These are phyloP conservation scores for Rachycentron canadum DNA, from an alignment of 2,797 vertebrate species.

Conservation along the genomic window DNA sequence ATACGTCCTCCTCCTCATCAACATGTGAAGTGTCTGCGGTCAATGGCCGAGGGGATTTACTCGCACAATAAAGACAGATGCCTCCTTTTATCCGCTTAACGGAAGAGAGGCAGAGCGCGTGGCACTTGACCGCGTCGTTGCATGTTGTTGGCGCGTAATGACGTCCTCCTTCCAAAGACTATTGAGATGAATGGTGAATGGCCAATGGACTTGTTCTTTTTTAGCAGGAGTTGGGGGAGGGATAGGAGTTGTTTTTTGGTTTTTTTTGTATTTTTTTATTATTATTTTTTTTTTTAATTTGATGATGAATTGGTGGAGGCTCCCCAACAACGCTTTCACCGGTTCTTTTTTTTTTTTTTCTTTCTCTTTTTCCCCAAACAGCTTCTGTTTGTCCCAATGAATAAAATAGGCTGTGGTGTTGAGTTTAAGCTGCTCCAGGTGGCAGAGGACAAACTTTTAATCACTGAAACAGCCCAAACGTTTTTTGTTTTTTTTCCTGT, in stretches of 20 bases:
- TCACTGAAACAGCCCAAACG: slow-evolving; percentile 29
- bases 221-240: slow-evolving; percentile 28
- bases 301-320: slow-evolving; percentile 31
- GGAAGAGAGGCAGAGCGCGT: slow-evolving; percentile 76
- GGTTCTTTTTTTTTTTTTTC: slow-evolving; percentile 31
- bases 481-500: not conserved
- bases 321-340: slow-evolving; percentile 29
- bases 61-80: slow-evolving; percentile 84
- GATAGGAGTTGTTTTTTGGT: not conserved
- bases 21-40: slow-evolving; percentile 82
- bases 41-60: slow-evolving; percentile 74
- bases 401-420: slow-evolving; percentile 25
- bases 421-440: not conserved
- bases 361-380: slow-evolving; percentile 17
- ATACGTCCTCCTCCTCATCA: slow-evolving; percentile 73
- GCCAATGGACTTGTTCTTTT: slow-evolving; percentile 36
- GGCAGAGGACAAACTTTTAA: slow-evolving; percentile 12
- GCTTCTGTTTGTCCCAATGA: slow-evolving; percentile 48
- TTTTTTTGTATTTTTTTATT: too few species aligned
- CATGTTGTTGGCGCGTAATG: slow-evolving; percentile 48
- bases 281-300: too few species aligned
- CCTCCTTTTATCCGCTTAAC: slow-evolving; percentile 80
- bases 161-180: slow-evolving; percentile 43
- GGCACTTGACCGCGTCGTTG: slow-evolving; percentile 68
- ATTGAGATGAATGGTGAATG: slow-evolving; percentile 54